A percentile compares a stretch with the other conserved stretches of the same genome.
These are phyloP conservation scores for Procapra przewalskii DNA, from an alignment of 2,113 vertebrate genomes.

Conservation along the genomic window DNA sequence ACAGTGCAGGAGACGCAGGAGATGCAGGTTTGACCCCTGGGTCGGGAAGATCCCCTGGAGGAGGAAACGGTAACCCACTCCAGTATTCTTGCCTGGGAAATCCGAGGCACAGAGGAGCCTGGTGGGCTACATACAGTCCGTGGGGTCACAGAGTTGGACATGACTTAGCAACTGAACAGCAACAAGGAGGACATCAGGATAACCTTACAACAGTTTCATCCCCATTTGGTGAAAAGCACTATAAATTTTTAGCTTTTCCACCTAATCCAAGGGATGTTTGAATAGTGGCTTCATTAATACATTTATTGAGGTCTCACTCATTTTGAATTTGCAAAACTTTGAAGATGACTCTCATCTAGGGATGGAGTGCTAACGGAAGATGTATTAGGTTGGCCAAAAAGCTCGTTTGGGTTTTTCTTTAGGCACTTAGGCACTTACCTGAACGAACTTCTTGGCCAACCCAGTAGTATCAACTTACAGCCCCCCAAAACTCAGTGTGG, in stretches of 20 bases:
- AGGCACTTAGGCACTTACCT: neutral
- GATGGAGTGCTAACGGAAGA: neutral
- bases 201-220: too few relatives aligned
- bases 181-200: neutral
- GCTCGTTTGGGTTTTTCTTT: neutral
- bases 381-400: neutral
- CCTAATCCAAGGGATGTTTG: neutral
- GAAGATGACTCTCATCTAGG: neutral
- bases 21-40: neutral
- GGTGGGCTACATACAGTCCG: neutral
- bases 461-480: neutral
- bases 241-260: neutral
- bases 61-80: neutral
- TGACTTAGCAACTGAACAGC: neutral
- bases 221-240: too few relatives aligned
- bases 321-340: neutral
- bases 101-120: neutral
- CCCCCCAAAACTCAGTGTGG: neutral
- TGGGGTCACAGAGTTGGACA: neutral
- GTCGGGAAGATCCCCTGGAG: neutral
- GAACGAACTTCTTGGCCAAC: neutral
- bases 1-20: neutral
- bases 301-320: neutral
- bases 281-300: neutral
- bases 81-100: neutral